Conservation (phyloP, 2,797 vertebrate species). For the Bovichtus diacanthus region DNA sequence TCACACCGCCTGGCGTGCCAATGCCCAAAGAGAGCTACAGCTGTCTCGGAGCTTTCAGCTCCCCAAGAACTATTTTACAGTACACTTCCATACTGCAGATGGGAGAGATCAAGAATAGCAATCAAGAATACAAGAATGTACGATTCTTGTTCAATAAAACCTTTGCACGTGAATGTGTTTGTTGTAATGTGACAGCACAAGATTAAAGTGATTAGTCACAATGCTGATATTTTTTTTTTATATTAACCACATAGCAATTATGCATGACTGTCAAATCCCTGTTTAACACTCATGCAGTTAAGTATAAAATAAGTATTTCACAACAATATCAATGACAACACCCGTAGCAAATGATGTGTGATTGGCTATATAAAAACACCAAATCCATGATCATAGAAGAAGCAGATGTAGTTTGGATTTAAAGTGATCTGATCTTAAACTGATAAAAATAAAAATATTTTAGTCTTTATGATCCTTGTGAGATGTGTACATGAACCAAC, state of each 20-base stretch:
- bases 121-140: neutral
- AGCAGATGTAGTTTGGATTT: no score
- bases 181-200: neutral
- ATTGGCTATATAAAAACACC: no score
- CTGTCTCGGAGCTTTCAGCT: slow-evolving; percentile 25
- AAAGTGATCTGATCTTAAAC: no score
- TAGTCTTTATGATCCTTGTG: no score
- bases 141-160: neutral
- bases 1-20: slow-evolving; percentile 33
- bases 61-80: slow-evolving; percentile 22
- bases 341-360: neutral
- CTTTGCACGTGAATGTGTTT: neutral
- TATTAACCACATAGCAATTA: neutral
- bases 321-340: neutral
- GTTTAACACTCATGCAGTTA: neutral
- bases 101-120: slow-evolving; percentile 1
- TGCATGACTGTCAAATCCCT: no score
- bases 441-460: no score
- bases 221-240: neutral
- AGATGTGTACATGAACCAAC: no score
- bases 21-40: slow-evolving; percentile 48
- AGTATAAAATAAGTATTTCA: neutral
- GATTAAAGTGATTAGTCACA: neutral
- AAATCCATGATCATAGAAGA: no score
- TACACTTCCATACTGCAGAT: neutral